Conservation (phyloP, 2,113 vertebrate species). For the Brachyistius frenatus region DNA sequence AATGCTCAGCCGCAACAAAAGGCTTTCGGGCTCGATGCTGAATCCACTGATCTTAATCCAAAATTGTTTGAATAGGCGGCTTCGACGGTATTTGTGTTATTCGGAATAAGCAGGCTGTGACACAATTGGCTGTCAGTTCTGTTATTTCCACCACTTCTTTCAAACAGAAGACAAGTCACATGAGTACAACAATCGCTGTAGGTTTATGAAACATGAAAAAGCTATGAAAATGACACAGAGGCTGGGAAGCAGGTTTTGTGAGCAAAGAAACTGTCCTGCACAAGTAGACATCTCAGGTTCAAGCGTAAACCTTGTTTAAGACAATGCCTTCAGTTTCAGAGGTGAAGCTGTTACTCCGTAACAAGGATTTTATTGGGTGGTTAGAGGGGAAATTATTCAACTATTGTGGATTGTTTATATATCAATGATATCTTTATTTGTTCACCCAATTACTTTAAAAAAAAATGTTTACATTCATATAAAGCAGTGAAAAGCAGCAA, state of each 20-base stretch:
- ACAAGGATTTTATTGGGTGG: not conserved
- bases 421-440: too few species aligned
- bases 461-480: too few species aligned
- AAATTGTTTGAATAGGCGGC: conserved; percentile 58
- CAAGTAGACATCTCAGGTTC: not conserved
- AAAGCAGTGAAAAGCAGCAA: too few species aligned
- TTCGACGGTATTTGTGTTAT: conserved; percentile 62
- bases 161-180: conserved; percentile 44
- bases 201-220: conserved; percentile 45
- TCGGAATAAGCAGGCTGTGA: conserved; percentile 58
- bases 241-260: not conserved
- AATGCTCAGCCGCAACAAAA: conserved; percentile 58
- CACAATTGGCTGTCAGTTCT: conserved; percentile 59
- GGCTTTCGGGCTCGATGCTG: conserved; percentile 50
- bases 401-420: too few species aligned
- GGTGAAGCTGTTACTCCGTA: not conserved
- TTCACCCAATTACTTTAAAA: too few species aligned
- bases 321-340: not conserved
- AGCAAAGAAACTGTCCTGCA: conserved; percentile 4
- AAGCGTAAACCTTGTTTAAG: not conserved
- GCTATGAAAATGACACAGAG: conserved; percentile 18
- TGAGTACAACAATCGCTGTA: conserved; percentile 29
- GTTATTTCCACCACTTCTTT: conserved; percentile 53
- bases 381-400: too few species aligned
- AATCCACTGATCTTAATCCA: conserved; percentile 71